Percentiles rank a stretch among this genome's conserved stretches.
These are phyloP conservation scores for Pheosia tremula DNA, from an alignment of 2,888 invertebrate genomes.

Conservation along the genomic window DNA sequence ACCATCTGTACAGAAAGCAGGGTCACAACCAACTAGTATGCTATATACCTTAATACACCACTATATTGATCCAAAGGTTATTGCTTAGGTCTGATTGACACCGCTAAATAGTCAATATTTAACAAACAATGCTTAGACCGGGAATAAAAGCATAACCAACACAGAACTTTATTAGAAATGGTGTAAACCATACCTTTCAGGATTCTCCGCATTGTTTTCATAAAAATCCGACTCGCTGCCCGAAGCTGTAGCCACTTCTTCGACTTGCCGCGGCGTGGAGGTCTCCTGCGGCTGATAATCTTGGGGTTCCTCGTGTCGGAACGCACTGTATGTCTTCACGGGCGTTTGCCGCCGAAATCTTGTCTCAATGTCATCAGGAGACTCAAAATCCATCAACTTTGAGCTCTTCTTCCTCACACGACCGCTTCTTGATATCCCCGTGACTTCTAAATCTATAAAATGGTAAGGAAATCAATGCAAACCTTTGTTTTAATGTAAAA, in stretches of 20 bases:
- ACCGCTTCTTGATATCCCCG: conserved; percentile 95
- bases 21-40: too few species aligned
- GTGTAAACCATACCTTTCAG: conserved; percentile 60
- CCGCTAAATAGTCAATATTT: too few species aligned
- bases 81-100: too few species aligned
- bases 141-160: too few species aligned
- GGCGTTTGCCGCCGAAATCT: conserved; percentile 76
- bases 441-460: conserved; percentile 89
- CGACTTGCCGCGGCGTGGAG: conserved; percentile 48
- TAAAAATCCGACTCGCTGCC: conserved; percentile 78
- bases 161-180: not conserved
- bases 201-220: conserved; percentile 74
- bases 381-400: conserved; percentile 96
- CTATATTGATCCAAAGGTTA: too few species aligned
- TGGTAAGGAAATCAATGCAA: not conserved
- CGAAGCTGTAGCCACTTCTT: conserved; percentile 67
- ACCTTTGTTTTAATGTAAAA: too few species aligned
- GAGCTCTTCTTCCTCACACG: conserved; percentile 97
- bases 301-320: conserved; percentile 56
- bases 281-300: conserved; percentile 55
- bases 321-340: conserved; percentile 57
- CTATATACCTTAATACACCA: too few species aligned
- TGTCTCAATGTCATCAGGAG: conserved; percentile 93
- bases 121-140: too few species aligned
- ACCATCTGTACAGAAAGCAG: too few species aligned